Conservation (phyloP, 2,797 vertebrate species). For the Malurus leucopterus region DNA sequence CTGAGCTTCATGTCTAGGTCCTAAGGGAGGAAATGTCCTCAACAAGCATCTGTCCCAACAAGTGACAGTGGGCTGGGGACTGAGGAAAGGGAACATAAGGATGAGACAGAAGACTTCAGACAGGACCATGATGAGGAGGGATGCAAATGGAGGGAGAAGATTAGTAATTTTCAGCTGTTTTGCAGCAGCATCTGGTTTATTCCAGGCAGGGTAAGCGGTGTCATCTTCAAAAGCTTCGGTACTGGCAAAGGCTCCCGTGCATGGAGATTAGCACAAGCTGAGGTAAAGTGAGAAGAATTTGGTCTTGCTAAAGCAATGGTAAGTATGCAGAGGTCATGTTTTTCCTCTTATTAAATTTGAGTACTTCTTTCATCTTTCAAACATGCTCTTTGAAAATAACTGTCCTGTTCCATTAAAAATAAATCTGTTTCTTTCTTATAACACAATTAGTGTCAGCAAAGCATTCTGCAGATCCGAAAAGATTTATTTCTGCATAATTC, state of each 20-base stretch:
- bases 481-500: constrained; percentile 52
- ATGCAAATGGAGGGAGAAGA: background rate
- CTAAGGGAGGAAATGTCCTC: background rate
- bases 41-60: background rate
- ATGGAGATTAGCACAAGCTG: background rate
- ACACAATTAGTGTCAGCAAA: constrained; percentile 53
- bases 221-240: background rate
- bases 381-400: constrained; percentile 24
- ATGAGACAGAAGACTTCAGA: background rate
- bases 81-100: background rate
- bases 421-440: constrained; percentile 39
- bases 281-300: constrained; percentile 29
- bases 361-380: constrained; percentile 22
- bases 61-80: background rate
- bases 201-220: background rate
- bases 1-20: background rate
- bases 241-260: background rate
- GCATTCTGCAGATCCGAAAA: constrained; percentile 4
- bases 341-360: constrained; percentile 32
- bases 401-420: constrained; percentile 45
- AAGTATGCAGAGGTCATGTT: constrained; percentile 28
- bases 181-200: background rate
- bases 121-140: background rate
- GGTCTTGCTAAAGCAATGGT: constrained; percentile 16
- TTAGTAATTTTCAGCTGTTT: background rate